These are phyloP conservation scores for Synergus japonicus DNA, from an alignment of 2,888 invertebrate genomes.

Conservation along the genomic window DNA sequence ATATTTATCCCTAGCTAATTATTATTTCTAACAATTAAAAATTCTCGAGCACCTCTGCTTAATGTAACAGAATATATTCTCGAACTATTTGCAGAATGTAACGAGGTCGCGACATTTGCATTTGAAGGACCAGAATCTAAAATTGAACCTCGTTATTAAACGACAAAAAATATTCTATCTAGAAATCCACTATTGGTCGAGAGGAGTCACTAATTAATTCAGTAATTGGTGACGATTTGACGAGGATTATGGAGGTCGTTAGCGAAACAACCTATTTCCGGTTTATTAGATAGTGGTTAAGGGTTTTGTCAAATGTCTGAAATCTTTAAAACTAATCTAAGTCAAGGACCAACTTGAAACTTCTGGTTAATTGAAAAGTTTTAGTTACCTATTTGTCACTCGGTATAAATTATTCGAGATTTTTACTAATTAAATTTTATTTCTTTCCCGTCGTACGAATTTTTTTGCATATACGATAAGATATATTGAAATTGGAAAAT, in stretches of 20 bases:
- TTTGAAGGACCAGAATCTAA: neutral
- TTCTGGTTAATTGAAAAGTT: no score
- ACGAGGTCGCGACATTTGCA: neutral
- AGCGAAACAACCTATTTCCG: neutral
- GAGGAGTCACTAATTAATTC: neutral
- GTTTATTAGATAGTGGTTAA: neutral
- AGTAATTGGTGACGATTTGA: neutral
- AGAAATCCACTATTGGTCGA: neutral
- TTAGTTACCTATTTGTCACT: no score
- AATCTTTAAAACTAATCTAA: no score
- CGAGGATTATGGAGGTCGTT: neutral
- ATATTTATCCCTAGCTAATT: neutral
- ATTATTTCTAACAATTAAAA: neutral
- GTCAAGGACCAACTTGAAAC: no score
- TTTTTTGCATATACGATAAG: no score
- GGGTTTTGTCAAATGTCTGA: no score
- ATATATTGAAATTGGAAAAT: no score
- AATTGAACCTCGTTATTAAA: slow-evolving; percentile 8
- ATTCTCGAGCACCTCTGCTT: neutral
- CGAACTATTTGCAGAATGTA: neutral
- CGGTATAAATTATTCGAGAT: no score
- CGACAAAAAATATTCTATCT: slow-evolving; percentile 1
- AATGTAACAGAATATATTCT: neutral
- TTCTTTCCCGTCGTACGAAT: no score
- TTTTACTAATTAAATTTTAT: no score